These are phyloP conservation scores for Syritta pipiens DNA, from an alignment of 2,888 invertebrate genomes.

Conservation along the genomic window DNA sequence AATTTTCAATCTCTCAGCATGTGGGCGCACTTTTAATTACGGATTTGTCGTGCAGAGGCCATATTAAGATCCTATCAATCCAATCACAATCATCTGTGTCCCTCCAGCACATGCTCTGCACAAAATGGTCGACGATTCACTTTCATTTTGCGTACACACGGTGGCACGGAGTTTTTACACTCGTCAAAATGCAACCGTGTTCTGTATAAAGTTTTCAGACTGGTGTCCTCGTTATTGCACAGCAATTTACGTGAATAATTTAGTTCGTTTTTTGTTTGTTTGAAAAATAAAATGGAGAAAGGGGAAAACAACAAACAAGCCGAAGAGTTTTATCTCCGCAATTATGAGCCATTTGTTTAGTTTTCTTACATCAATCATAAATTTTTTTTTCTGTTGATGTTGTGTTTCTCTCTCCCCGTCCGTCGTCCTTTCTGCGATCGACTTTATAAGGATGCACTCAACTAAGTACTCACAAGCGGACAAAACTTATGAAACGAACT, in stretches of 20 bases:
- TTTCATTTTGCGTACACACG: no score
- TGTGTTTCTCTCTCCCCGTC: no score
- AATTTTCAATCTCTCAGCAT: no score
- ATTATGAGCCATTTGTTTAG: constrained; percentile 43
- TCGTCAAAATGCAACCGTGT: no score
- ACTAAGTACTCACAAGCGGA: constrained; percentile 17
- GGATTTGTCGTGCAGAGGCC: no score
- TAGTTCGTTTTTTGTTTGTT: not conserved
- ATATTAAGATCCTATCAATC: no score
- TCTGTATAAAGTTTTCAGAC: no score
- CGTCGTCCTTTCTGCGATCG: not conserved
- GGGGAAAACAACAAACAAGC: not conserved
- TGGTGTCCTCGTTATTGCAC: not conserved
- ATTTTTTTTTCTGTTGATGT: constrained; percentile 7
- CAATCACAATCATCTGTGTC: no score
- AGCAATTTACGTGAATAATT: not conserved
- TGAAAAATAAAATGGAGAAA: not conserved
- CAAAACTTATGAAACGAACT: not conserved
- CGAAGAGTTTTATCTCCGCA: constrained; percentile 3
- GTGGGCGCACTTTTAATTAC: no score
- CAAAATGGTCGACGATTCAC: no score
- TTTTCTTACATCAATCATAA: constrained; percentile 38
- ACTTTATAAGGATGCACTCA: constrained; percentile 44
- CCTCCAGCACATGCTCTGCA: no score
- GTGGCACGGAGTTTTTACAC: no score